Percentiles rank a stretch among this genome's conserved stretches.
These are phyloP conservation scores for Paramormyrops hopkinsi DNA, from an alignment of 2,797 vertebrate species.

Conservation along the genomic window DNA sequence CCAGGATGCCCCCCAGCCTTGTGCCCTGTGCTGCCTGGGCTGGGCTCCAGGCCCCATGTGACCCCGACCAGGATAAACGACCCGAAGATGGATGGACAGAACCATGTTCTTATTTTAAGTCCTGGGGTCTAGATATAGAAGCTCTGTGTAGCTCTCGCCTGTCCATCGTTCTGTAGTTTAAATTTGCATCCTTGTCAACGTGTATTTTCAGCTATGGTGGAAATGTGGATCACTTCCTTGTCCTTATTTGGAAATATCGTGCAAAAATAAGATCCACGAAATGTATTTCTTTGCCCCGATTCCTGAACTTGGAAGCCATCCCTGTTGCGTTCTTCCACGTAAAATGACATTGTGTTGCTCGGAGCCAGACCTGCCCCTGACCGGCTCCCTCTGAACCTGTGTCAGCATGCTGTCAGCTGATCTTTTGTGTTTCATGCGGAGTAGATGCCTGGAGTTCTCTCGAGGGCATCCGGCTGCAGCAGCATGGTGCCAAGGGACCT, in stretches of 20 bases:
- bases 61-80: neutral
- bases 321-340: neutral
- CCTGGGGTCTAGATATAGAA: neutral
- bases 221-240: constrained; percentile 6
- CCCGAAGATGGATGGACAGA: neutral
- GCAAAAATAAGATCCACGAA: constrained; percentile 14
- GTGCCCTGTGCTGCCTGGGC: neutral
- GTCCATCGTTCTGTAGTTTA: neutral
- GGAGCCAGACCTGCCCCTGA: constrained; percentile 1
- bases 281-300: constrained; percentile 11
- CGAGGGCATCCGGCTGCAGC: constrained; percentile 28
- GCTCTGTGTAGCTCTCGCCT: neutral
- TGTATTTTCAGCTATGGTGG: constrained; percentile 21
- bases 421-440: constrained; percentile 32
- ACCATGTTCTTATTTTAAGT: neutral
- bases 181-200: neutral
- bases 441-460: constrained; percentile 31
- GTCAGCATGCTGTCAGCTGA: constrained; percentile 34
- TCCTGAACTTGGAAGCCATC: neutral
- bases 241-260: constrained; percentile 1
- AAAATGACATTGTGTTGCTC: neutral
- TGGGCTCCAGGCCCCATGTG: neutral
- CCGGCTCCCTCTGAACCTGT: constrained; percentile 32
- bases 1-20: neutral
- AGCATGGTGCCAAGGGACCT: constrained; percentile 20